Conservation (phyloP, 1,140 invertebrate genomes). For the Drosophila chauvacae region DNA sequence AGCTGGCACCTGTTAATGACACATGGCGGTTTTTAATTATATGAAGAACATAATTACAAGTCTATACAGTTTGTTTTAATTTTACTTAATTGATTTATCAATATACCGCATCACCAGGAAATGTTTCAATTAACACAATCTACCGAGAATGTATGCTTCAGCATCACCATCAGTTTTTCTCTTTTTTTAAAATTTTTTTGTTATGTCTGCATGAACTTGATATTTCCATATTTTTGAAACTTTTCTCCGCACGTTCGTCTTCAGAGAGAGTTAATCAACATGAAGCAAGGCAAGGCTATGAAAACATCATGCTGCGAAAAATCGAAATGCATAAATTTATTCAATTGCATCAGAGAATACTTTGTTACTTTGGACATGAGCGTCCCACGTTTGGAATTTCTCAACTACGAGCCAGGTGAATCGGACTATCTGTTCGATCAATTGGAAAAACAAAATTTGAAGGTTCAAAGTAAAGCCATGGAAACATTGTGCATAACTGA, state of each 20-base stretch:
- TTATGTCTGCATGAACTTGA: no score
- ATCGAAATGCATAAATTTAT: slow-evolving; percentile 12
- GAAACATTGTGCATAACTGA: neutral
- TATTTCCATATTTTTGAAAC: neutral
- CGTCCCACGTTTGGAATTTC: slow-evolving; percentile 17
- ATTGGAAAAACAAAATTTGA: slow-evolving; percentile 14
- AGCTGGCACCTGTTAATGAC: neutral
- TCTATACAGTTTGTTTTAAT: neutral
- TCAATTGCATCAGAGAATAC: slow-evolving; percentile 5
- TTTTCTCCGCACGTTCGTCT: neutral
- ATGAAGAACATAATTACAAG: neutral
- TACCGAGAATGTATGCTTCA: neutral
- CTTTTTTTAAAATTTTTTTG: no score
- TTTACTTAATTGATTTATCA: neutral
- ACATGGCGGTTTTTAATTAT: neutral
- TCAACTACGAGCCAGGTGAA: slow-evolving; percentile 2
- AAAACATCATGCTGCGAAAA: neutral
- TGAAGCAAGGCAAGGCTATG: slow-evolving; percentile 7
- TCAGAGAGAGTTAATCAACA: slow-evolving; percentile 5
- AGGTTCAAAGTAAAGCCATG: neutral
- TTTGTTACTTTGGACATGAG: neutral
- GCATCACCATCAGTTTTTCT: neutral
- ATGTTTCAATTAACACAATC: neutral
- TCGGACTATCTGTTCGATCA: neutral
- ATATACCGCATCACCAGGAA: no score